Percentiles rank a stretch among this genome's conserved stretches.
Conservation (phyloP, 2,113 vertebrate genomes). For the Hipposideros armiger region DNA sequence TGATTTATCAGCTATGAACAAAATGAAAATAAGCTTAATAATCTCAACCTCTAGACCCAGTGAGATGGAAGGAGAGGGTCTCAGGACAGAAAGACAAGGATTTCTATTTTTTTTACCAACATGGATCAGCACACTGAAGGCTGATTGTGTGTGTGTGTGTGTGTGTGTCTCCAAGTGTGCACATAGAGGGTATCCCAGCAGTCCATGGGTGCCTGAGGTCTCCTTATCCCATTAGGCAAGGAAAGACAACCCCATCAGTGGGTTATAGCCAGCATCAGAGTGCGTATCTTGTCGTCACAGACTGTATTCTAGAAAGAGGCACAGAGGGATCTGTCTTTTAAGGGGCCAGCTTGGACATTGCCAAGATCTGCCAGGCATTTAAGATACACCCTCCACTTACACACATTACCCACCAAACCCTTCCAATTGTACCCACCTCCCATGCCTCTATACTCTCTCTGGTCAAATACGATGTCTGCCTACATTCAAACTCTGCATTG, state of each 20-base stretch:
- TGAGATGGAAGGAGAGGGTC: background rate
- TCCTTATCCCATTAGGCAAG: background rate
- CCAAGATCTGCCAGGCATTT: background rate
- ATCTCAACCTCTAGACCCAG: background rate
- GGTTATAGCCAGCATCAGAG: background rate
- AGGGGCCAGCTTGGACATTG: background rate
- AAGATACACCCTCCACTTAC: background rate
- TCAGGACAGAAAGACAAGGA: background rate
- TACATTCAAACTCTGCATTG: background rate
- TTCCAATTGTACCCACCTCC: background rate
- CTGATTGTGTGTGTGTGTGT: background rate
- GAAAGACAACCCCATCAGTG: background rate
- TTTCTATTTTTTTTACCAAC: background rate
- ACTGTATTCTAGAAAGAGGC: background rate
- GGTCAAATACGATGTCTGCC: background rate
- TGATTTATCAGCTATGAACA: background rate
- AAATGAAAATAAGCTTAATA: constrained; percentile 2
- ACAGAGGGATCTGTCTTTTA: background rate
- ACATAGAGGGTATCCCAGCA: background rate
- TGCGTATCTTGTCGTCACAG: background rate
- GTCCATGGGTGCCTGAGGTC: background rate
- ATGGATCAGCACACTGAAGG: background rate
- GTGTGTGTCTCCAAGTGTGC: accelerated
- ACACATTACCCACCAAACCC: background rate
- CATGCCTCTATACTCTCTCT: background rate